These are phyloP conservation scores for Anolis apletophallus DNA, from an alignment of 2,797 vertebrate genomes.

Conservation along the genomic window DNA sequence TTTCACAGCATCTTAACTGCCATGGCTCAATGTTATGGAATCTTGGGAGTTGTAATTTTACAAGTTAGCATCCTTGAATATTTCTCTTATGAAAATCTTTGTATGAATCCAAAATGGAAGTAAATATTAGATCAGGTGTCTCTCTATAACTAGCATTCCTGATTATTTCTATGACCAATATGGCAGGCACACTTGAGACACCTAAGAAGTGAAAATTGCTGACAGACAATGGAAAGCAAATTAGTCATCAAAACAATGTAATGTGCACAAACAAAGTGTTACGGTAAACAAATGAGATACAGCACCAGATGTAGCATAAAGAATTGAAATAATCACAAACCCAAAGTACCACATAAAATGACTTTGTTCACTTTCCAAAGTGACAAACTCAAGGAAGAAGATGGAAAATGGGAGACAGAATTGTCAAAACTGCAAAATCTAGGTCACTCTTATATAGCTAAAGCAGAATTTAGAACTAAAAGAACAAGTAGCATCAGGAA, in stretches of 20 bases:
- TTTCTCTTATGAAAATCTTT: background rate
- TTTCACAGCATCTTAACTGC: too few relatives aligned
- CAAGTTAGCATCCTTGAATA: too few relatives aligned
- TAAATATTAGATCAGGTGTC: background rate
- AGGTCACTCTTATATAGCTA: background rate
- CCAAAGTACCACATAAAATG: conserved; percentile 10
- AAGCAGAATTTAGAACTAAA: background rate
- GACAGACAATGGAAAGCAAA: background rate
- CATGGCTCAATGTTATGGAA: too few relatives aligned
- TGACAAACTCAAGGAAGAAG: background rate
- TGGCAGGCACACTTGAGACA: background rate
- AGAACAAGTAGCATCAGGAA: background rate
- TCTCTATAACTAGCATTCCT: background rate
- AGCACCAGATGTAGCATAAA: conserved; percentile 6
- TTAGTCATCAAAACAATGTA: background rate
- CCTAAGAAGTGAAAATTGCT: background rate
- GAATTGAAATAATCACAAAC: background rate
- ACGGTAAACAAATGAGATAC: background rate
- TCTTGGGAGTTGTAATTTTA: too few relatives aligned
- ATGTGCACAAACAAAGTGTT: background rate
- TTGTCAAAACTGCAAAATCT: background rate
- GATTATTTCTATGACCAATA: background rate
- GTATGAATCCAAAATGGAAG: background rate
- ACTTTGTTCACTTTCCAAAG: background rate
- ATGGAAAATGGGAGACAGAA: background rate